Evolutionary conservation across 2,113 vertebrate genomes (phyloP).

Genomic region (Salvelinus alpinus): DNA sequence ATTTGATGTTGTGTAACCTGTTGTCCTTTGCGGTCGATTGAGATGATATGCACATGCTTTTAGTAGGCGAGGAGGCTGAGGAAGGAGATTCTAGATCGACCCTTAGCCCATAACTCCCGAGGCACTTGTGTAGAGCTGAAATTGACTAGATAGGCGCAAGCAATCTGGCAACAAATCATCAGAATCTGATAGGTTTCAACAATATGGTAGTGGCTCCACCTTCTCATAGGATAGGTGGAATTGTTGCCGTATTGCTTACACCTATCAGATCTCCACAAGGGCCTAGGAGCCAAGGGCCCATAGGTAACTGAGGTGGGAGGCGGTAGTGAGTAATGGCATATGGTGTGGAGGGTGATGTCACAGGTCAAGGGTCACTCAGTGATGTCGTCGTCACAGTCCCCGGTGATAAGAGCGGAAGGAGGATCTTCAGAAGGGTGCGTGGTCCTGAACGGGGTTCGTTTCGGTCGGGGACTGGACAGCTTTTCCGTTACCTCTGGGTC

Average conservation of each 20-base stretch:
- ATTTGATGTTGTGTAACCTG: conserved; percentile 53
- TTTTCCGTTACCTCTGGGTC: conserved; percentile 80
- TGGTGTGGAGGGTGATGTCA: conserved; percentile 42
- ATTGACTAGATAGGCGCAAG: neutral
- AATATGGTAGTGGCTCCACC: no score
- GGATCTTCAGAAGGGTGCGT: conserved; percentile 81
- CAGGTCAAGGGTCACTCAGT: conserved; percentile 32
- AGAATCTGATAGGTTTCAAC: no score
- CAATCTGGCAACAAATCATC: no score
- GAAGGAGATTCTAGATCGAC: neutral
- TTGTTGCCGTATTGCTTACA: neutral
- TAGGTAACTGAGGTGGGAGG: neutral
- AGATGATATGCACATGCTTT: conserved; percentile 59
- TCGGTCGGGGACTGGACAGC: conserved; percentile 76
- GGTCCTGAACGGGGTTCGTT: conserved; percentile 82
- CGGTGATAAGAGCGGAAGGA: conserved; percentile 3
- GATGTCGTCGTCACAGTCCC: conserved; percentile 55
- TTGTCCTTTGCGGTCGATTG: conserved; percentile 47
- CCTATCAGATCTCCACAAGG: neutral
- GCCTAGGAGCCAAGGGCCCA: no score
- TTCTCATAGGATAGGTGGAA: neutral
- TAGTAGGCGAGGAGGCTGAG: conserved; percentile 34
- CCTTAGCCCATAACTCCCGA: no score
- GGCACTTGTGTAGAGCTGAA: neutral
- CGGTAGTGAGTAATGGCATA: neutral